Percentiles rank a stretch among this genome's conserved stretches.
phyloP scores from a whole-genome alignment of 2,888 invertebrate genomes.

The Watsonalla cultraria region DNA sequence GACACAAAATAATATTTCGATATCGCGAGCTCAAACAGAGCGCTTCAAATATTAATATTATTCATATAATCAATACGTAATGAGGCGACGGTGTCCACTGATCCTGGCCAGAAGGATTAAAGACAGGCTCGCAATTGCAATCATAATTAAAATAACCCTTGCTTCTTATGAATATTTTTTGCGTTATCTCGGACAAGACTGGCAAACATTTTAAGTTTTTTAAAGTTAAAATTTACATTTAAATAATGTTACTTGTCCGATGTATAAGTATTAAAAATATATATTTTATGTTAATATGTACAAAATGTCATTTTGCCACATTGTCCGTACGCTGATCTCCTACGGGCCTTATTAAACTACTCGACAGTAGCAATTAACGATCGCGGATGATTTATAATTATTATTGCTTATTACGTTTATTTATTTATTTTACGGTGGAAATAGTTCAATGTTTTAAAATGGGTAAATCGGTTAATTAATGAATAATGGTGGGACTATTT shows the following conservation, averaged over 20 bases:
- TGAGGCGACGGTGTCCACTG: constrained; percentile 27
- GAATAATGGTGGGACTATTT: too few species aligned
- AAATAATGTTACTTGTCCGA: constrained; percentile 30
- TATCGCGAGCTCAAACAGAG: constrained; percentile 33
- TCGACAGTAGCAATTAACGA: too few species aligned
- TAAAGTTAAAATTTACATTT: constrained; percentile 52
- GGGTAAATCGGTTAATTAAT: too few species aligned
- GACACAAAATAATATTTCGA: constrained; percentile 15
- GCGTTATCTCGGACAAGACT: constrained; percentile 24
- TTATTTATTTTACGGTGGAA: too few species aligned
- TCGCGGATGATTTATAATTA: too few species aligned
- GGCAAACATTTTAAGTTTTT: constrained; percentile 53
- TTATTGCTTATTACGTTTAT: too few species aligned
- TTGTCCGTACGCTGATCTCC: neutral
- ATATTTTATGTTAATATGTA: neutral
- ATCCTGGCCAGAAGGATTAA: constrained; percentile 44
- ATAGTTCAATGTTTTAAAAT: too few species aligned
- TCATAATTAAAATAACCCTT: constrained; percentile 59
- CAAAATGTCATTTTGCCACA: neutral
- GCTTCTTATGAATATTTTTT: constrained; percentile 45
- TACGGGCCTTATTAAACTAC: too few species aligned
- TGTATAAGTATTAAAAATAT: neutral
- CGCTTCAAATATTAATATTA: constrained; percentile 32
- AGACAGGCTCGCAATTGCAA: constrained; percentile 43
- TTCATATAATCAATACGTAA: constrained; percentile 30